phyloP scores from a whole-genome alignment of 2,797 vertebrate species.

The Luscinia megarhynchos region DNA sequence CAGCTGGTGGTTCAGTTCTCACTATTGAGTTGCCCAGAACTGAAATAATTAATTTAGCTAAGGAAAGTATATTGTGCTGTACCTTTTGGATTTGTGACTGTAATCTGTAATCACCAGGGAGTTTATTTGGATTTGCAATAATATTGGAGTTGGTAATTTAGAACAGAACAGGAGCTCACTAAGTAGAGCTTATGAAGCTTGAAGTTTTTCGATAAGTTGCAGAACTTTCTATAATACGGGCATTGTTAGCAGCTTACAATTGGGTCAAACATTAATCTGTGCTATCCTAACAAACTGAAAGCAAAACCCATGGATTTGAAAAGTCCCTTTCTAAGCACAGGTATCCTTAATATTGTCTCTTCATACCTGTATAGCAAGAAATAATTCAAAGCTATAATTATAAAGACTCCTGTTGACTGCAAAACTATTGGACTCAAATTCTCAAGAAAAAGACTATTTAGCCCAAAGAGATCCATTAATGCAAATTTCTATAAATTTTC shows the following conservation, averaged over 20 bases:
- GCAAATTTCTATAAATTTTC: neutral
- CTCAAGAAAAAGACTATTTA: neutral
- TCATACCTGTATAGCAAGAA: neutral
- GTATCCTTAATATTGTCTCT: neutral
- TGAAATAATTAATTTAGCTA: constrained; percentile 81
- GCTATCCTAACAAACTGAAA: constrained; percentile 29
- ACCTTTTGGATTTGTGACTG: constrained; percentile 73
- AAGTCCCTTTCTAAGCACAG: neutral
- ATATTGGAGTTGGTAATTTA: constrained; percentile 72
- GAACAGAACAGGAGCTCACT: constrained; percentile 47
- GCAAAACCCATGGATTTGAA: constrained; percentile 24
- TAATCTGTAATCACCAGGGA: constrained; percentile 76
- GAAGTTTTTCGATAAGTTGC: constrained; percentile 52
- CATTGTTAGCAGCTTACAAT: constrained; percentile 28
- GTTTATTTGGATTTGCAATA: constrained; percentile 78
- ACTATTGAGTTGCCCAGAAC: constrained; percentile 76
- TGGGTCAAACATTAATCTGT: constrained; percentile 29
- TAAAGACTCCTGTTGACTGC: neutral
- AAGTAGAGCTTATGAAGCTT: constrained; percentile 37
- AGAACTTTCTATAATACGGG: constrained; percentile 7
- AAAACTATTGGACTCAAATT: neutral
- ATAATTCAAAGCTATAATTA: neutral
- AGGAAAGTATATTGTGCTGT: constrained; percentile 72
- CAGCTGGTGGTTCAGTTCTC: constrained; percentile 80
- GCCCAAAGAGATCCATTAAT: neutral